Conservation (phyloP, 2,888 invertebrate species). For the Heliconius ethilla region DNA sequence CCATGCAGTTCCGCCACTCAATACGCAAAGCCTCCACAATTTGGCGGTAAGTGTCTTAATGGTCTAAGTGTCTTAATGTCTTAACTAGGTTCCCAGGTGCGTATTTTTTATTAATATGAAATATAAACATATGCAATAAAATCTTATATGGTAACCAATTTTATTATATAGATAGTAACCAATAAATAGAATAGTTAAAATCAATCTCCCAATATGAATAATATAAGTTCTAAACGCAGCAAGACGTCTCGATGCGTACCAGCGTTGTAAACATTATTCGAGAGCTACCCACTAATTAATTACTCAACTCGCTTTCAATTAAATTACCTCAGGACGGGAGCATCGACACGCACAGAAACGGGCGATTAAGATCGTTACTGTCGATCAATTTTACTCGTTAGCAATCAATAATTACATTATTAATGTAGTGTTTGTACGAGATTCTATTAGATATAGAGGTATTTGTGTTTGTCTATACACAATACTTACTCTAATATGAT, state of each 20-base stretch:
- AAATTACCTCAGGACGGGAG: slow-evolving; percentile 76
- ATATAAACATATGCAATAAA: neutral
- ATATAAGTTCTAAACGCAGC: slow-evolving; percentile 10
- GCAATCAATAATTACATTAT: slow-evolving; percentile 73
- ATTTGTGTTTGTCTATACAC: neutral
- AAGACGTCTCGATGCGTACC: slow-evolving; percentile 54
- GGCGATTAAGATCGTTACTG: slow-evolving; percentile 77
- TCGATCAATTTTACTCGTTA: slow-evolving; percentile 51
- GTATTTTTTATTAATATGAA: neutral
- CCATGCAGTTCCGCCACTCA: neutral
- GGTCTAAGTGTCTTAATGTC: too few species aligned
- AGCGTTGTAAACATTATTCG: slow-evolving; percentile 72
- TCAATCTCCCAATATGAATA: slow-evolving; percentile 13
- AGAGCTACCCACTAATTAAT: slow-evolving; percentile 80
- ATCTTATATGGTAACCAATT: neutral
- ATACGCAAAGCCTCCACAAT: too few species aligned
- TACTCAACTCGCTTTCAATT: slow-evolving; percentile 80
- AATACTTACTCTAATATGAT: neutral
- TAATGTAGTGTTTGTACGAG: slow-evolving; percentile 33
- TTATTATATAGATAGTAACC: neutral
- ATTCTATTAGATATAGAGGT: slow-evolving; percentile 30
- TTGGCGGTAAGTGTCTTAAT: too few species aligned
- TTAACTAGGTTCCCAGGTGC: too few species aligned
- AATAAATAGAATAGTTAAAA: neutral
- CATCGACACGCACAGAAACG: slow-evolving; percentile 76